A percentile compares a stretch with the other conserved stretches of the same genome.
phyloP scores from a whole-genome alignment of 2,113 vertebrate species.

The Paracyprichromis sp. region DNA sequence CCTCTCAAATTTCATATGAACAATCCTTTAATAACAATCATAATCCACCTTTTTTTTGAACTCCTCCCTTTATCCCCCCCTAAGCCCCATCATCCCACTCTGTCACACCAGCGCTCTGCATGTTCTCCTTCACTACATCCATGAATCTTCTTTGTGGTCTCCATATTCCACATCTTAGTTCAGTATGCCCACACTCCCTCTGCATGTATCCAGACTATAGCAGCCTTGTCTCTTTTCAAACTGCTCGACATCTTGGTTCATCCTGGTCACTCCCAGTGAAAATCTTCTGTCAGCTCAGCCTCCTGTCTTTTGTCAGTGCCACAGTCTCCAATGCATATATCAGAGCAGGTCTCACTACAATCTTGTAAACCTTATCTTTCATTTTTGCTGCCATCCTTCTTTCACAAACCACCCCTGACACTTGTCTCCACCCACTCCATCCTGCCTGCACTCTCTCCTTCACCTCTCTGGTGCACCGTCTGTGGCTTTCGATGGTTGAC shows the following conservation, averaged over 20 bases:
- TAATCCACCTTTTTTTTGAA: background rate
- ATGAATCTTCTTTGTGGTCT: background rate
- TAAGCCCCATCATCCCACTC: background rate
- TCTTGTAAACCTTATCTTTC: background rate
- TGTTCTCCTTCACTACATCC: background rate
- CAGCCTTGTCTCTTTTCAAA: background rate
- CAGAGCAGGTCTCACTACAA: background rate
- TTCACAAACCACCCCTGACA: background rate
- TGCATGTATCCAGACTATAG: background rate
- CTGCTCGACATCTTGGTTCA: background rate
- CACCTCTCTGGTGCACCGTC: background rate
- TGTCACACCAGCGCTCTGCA: background rate
- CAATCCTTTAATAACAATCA: rapidly evolving
- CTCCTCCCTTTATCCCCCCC: background rate
- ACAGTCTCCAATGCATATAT: background rate
- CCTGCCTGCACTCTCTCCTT: background rate
- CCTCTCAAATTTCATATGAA: background rate
- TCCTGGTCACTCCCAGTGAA: background rate
- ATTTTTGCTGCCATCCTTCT: background rate
- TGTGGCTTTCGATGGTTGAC: background rate
- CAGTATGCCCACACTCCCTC: background rate
- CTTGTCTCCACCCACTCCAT: background rate
- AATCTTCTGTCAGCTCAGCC: background rate
- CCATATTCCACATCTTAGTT: background rate
- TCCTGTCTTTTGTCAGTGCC: background rate